Evolutionary conservation across 2,113 vertebrate genomes (phyloP).

Genomic region (Bubo scandiacus): DNA sequence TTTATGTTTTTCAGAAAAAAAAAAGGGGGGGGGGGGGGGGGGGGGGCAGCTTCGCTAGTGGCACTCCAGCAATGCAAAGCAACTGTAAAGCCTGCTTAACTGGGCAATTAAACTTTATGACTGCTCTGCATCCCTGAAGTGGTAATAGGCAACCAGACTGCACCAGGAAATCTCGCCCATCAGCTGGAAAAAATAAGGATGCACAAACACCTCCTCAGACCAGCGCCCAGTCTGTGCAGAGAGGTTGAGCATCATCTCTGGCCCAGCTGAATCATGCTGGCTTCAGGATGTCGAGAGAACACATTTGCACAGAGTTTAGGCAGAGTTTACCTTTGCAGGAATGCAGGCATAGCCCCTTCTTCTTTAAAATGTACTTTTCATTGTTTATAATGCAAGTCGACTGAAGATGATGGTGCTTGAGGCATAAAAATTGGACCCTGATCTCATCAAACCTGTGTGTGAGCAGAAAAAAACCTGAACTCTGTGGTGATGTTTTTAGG

Average conservation of each 20-base stretch:
- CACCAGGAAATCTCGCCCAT: not conserved
- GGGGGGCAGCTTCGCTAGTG: not conserved
- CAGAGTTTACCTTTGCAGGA: not conserved
- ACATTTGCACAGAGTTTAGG: rapidly evolving
- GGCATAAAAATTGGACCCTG: not conserved
- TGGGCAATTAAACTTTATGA: conserved; percentile 17
- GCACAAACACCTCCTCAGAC: not conserved
- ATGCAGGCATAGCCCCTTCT: not conserved
- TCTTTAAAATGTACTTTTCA: not conserved
- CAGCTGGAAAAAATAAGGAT: not conserved
- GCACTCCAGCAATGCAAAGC: not conserved
- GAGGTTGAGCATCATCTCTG: not conserved
- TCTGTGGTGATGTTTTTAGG: not conserved
- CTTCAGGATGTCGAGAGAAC: not conserved
- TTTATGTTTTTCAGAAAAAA: not conserved
- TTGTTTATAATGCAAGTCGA: not conserved
- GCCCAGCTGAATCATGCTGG: rapidly evolving
- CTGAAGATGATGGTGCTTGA: not conserved
- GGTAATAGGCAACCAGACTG: not conserved
- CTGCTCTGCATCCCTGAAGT: not conserved
- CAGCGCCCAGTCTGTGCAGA: not conserved
- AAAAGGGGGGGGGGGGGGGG: no score
- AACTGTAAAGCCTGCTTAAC: conserved; percentile 26
- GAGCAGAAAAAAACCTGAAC: not conserved
- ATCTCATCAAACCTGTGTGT: not conserved